These are phyloP conservation scores for Crocidura indochinensis DNA, from an alignment of 2,797 vertebrate genomes.

Conservation along the genomic window DNA sequence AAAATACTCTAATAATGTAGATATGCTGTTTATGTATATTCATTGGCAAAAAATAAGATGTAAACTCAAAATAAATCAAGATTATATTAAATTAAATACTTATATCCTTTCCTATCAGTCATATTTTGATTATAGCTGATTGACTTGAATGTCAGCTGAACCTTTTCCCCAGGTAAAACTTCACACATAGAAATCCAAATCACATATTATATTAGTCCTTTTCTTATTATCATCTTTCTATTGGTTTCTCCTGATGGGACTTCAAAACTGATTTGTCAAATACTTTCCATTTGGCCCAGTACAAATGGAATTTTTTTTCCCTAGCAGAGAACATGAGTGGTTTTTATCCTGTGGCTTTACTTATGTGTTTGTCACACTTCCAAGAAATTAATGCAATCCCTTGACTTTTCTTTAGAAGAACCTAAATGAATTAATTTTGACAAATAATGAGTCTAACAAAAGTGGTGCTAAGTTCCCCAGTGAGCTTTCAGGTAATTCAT, in stretches of 20 bases:
- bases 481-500: neutral
- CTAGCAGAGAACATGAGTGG: neutral
- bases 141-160: too few relatives aligned
- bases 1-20: too few relatives aligned
- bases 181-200: too few relatives aligned
- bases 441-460: neutral
- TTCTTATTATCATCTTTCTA: neutral
- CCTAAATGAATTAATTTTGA: neutral
- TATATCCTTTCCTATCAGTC: too few relatives aligned
- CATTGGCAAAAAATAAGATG: too few relatives aligned
- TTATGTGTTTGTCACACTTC: neutral
- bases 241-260: neutral
- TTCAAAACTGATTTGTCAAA: neutral
- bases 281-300: neutral
- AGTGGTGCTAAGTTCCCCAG: neutral
- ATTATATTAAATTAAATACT: too few relatives aligned
- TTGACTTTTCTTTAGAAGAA: neutral
- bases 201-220: too few relatives aligned
- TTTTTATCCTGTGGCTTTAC: neutral
- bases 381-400: neutral
- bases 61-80: too few relatives aligned
- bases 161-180: too few relatives aligned
- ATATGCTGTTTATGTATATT: too few relatives aligned
- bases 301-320: neutral
- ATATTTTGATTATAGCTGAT: too few relatives aligned